Base-by-base conservation (phyloP, 2,888 invertebrate species). In the Ashinkailepas kermadecensis region DNA sequence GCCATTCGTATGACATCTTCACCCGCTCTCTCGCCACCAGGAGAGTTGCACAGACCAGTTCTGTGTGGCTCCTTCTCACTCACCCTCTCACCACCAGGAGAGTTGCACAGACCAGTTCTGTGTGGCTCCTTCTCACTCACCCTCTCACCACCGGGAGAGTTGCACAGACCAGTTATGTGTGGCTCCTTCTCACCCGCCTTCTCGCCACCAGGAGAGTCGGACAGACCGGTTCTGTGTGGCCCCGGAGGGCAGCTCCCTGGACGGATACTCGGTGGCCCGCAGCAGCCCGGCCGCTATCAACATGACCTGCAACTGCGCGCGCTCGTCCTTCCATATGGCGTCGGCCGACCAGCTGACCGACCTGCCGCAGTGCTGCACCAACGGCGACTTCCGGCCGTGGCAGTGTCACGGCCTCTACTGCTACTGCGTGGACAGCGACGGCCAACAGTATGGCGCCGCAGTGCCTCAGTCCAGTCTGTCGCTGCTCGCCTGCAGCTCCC, bases 361-460 rank as follows among this genome's bases (percentile, higher is more conserved):
- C 74, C 74, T 74, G 74, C 74, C 74, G 74, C 74, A 74, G 56
- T 74, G 74, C 74, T 74, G 74, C 56, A 10, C 18, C 2, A 74
- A 74, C 74, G 74, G 74, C 74, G 74, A 54, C 56, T 74, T 74
- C 74, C 74, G 74, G 54, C 56, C 74, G 56, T 74, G 21, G 21
- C 74, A 74, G 74, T 74, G 74, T 21, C 74, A 56, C 74, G 74
- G 74, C 56, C 74, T 74, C 54, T 74, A 56, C 74, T 74, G 74
- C 74, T 74, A 74, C 74, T 74, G 74, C 21, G 74, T 74, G 1
- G 74, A 74, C 56, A 21, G 4, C 54, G 21, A 74, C 54, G 74
- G 74, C 21, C 7, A 21, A 21, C 74, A 74, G 56, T 18, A 18
- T 9, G 74, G 54, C 74, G 8, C 9, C 10, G 65, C 65, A 23